phyloP scores from a whole-genome alignment of 1,140 invertebrate genomes.

The Drosophila paulistorum region DNA sequence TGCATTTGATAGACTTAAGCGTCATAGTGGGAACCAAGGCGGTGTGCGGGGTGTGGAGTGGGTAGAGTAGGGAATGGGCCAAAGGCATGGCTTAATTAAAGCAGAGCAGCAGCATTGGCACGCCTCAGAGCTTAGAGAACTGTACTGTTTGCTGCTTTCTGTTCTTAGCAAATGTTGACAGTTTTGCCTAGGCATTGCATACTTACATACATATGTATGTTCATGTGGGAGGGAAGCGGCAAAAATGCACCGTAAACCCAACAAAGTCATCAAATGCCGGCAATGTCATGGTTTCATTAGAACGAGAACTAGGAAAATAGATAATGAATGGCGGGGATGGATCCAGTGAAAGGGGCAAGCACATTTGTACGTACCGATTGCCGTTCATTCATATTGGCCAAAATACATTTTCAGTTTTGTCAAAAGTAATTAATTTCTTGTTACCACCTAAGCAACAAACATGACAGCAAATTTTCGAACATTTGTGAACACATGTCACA shows the following conservation, averaged over 20 bases:
- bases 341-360: slow-evolving; percentile 5
- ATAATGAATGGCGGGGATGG: no score
- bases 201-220: not conserved
- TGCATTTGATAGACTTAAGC: slow-evolving; percentile 49
- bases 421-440: slow-evolving; percentile 58
- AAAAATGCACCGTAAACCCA: slow-evolving; percentile 61
- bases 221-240: slow-evolving; percentile 55
- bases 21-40: not conserved
- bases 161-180: slow-evolving; percentile 22
- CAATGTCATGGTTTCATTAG: slow-evolving; percentile 50
- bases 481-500: slow-evolving; percentile 52
- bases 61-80: not conserved
- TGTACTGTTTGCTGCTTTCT: slow-evolving; percentile 12
- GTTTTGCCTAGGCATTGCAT: slow-evolving; percentile 15
- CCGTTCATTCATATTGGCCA: slow-evolving; percentile 6
- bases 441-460: slow-evolving; percentile 57
- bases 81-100: slow-evolving; percentile 65
- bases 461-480: slow-evolving; percentile 42
- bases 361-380: not conserved
- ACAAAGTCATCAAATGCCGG: slow-evolving; percentile 53
- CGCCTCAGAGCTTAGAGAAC: slow-evolving; percentile 58
- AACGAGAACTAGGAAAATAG: not conserved
- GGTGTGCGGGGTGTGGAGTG: not conserved
- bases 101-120: slow-evolving; percentile 62
- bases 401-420: slow-evolving; percentile 3